Evolutionary conservation across 2,113 vertebrate genomes (phyloP).

Genomic region (Rallus limicola): DNA sequence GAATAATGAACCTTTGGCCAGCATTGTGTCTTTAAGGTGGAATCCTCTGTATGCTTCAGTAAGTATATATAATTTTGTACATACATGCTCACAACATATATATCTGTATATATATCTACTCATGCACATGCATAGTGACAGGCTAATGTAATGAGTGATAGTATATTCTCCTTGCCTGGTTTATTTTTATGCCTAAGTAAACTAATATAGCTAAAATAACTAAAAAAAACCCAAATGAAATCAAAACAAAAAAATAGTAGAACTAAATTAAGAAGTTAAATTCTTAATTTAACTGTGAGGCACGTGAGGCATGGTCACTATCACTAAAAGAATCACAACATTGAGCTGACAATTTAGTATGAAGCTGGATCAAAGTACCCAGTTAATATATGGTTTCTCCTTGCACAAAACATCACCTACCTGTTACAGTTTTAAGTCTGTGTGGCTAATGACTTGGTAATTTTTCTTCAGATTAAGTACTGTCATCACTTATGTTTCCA

Average conservation of each 20-base stretch:
- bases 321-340: background rate
- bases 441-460: background rate
- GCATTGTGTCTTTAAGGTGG: background rate
- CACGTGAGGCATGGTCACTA: background rate
- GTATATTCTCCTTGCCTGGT: background rate
- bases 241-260: background rate
- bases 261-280: background rate
- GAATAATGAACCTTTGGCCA: background rate
- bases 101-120: background rate
- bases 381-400: background rate
- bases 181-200: background rate
- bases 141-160: background rate
- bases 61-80: background rate
- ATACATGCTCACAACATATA: background rate
- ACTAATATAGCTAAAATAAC: background rate
- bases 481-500: background rate
- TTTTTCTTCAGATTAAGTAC: background rate
- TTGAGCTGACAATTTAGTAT: background rate
- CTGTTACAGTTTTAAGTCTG: background rate
- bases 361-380: background rate
- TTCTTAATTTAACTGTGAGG: too few relatives aligned
- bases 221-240: background rate
- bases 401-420: background rate
- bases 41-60: background rate
- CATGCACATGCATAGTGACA: background rate